Evolutionary conservation across 2,113 vertebrate genomes (phyloP).

Genomic region (Leptosomus discolor): DNA sequence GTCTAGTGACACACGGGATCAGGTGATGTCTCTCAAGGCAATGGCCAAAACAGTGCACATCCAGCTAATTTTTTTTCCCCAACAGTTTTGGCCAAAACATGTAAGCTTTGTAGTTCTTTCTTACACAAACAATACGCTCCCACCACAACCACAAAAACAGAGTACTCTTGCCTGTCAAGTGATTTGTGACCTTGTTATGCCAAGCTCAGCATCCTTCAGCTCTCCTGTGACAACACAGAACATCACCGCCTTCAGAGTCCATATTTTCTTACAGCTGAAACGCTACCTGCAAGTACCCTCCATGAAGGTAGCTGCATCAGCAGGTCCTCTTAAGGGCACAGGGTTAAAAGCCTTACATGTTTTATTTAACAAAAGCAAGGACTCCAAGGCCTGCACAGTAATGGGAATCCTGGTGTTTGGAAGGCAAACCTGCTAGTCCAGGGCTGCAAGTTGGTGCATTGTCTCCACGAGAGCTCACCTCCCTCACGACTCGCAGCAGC

Average conservation of each 20-base stretch:
- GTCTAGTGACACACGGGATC: neutral
- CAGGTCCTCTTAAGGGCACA: neutral
- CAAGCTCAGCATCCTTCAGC: neutral
- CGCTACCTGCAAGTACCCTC: neutral
- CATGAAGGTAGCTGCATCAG: accelerated
- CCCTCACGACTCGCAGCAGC: neutral
- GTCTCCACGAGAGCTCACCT: accelerated
- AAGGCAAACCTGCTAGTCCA: neutral
- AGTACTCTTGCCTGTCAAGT: neutral
- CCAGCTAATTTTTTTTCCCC: accelerated
- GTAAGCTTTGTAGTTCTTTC: neutral
- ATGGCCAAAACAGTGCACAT: accelerated
- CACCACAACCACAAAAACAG: neutral
- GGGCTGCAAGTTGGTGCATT: neutral
- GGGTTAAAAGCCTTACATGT: neutral
- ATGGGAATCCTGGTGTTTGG: neutral
- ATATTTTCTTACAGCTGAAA: neutral
- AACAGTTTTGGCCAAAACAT: neutral
- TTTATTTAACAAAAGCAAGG: neutral
- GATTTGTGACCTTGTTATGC: neutral
- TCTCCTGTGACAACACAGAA: neutral
- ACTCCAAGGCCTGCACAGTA: neutral
- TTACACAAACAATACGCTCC: neutral
- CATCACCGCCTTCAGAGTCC: neutral
- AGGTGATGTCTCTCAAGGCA: neutral